Evolutionary conservation across 2,113 vertebrate genomes (phyloP), one percentile per base, ranked within the genome.

Genomic region (Cyprinodon variegatus): DNA sequence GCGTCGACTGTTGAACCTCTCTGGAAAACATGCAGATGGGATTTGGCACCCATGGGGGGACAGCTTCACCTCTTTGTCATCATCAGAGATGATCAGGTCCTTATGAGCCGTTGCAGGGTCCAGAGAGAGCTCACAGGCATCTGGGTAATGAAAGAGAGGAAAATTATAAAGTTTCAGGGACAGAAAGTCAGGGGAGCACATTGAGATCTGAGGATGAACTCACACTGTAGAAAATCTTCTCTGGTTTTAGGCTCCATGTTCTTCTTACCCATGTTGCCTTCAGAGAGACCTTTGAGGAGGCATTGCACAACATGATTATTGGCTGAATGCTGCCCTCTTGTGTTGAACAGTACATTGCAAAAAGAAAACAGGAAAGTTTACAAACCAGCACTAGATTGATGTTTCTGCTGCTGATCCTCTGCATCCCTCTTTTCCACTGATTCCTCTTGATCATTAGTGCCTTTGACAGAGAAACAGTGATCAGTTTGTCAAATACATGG

Each of bases 201-300:
- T 43, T 5, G 6, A 41, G 46, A 37, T 53, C 38, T 36, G 38
- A 73, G 15, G 37, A 60, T 36, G 14, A 75, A 92, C 90, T 89
- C 61, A 92, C 90, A 90, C 2, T 65, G 67, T 61, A 91, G 82
- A 60, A 92, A 89, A 13, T 92, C 86, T 41, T 67, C 74, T 86
- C 90, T 90, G 48, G 87, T 90, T 68, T 57, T 48, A 3, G 87
- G 87, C 65, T 84, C 87, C 39, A 4, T 8, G 8, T 11, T 15
- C 10, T 38, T 22, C 37, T 69, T n/a, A 37, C 36, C 17, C 12
- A 12, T 40, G 64, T n/a, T 45, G 36, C 13, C 50, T 69, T 20
- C 67, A 67, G 48, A 40, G 6, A n/a, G 36, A 79, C 40, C 87
- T 77, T 0, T 0, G 4, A 78, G 11, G 71, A 0, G 7, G 63